Evolutionary conservation across 2,113 vertebrate species (phyloP).

Genomic region (Oreochromis aureus): DNA sequence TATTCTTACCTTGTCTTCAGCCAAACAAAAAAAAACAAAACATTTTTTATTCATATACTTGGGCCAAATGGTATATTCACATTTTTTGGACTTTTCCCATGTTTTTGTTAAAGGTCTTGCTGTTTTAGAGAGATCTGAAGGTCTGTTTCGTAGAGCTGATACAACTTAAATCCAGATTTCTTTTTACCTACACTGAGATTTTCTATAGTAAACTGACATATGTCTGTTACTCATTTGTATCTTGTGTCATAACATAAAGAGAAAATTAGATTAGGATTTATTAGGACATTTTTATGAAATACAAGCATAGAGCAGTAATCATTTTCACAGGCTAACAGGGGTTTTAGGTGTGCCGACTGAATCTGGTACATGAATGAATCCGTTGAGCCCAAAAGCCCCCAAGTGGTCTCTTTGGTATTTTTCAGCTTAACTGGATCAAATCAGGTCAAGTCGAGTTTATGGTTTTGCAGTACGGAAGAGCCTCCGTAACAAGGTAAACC

Average conservation of each 20-base stretch:
- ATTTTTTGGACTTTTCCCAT: background rate
- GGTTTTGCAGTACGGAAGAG: background rate
- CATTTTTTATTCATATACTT: background rate
- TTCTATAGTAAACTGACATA: background rate
- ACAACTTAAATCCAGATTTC: background rate
- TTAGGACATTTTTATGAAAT: background rate
- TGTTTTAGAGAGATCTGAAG: background rate
- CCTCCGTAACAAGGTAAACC: background rate
- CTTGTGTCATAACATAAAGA: background rate
- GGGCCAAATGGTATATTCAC: background rate
- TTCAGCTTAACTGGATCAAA: background rate
- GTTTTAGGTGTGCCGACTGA: background rate
- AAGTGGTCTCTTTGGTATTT: background rate
- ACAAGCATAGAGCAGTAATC: background rate
- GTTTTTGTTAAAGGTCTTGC: background rate
- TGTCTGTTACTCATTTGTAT: background rate
- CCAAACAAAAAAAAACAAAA: background rate
- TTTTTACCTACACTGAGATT: background rate
- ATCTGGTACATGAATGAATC: background rate
- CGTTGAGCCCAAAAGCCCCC: background rate
- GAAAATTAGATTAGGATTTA: background rate
- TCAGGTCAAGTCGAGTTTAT: background rate
- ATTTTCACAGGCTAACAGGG: background rate
- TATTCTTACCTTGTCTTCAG: background rate
- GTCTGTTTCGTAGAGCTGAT: rapidly evolving